Evolutionary conservation across 2,797 vertebrate genomes (phyloP).

Genomic region (Ctenochaetus hawaiiensis): DNA sequence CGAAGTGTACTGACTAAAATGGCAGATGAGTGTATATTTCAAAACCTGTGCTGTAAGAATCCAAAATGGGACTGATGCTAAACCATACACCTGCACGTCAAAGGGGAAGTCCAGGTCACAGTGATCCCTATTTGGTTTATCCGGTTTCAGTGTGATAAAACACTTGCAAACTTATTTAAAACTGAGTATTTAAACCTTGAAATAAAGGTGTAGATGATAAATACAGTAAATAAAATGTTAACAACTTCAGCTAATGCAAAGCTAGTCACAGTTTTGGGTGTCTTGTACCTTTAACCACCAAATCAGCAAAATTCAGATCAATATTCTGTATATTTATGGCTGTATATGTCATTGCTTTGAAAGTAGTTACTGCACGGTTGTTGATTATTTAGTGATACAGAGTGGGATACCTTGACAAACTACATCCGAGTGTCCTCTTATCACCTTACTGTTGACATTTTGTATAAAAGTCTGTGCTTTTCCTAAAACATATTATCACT

Average conservation of each 20-base stretch:
- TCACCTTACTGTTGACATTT: background rate
- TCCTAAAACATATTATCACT: background rate
- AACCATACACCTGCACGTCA: no score
- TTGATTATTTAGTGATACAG: background rate
- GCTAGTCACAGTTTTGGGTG: background rate
- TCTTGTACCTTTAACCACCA: constrained; percentile 3
- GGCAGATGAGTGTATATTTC: background rate
- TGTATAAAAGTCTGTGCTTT: background rate
- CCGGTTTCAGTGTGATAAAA: background rate
- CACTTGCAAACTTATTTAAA: background rate
- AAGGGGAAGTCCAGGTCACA: background rate
- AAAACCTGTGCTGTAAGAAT: background rate
- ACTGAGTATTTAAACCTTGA: background rate
- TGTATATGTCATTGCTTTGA: constrained; percentile 35
- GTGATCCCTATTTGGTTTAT: background rate
- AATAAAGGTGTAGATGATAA: background rate
- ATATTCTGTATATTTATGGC: background rate
- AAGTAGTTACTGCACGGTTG: constrained; percentile 29
- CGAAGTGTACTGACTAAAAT: no score
- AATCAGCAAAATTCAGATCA: background rate
- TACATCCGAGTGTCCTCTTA: background rate
- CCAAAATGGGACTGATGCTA: no score
- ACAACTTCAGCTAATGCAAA: background rate
- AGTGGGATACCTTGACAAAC: constrained; percentile 60
- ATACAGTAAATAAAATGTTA: background rate